A percentile compares a stretch with the other conserved stretches of the same genome.
Evolutionary conservation across 2,797 vertebrate genomes (phyloP).

Genomic region (Notolepis coatsorum): DNA sequence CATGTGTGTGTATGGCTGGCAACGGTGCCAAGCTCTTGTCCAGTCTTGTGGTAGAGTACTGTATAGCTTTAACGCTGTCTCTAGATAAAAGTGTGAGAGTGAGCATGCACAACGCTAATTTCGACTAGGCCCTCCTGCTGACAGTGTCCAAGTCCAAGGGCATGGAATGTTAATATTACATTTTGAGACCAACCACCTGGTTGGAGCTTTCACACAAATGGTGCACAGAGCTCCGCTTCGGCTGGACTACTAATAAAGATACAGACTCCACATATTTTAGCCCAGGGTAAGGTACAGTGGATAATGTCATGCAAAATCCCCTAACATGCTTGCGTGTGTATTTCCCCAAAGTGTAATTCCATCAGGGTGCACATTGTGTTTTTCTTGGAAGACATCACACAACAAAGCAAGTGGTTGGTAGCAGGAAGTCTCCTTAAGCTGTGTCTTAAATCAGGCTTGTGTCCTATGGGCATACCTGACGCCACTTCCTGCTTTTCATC

Average conservation of each 20-base stretch:
- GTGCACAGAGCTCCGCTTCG: background rate
- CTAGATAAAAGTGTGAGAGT: background rate
- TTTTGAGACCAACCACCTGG: conserved; percentile 1
- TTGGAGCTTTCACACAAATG: background rate
- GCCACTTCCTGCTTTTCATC: conserved; percentile 16
- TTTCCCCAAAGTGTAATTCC: conserved; percentile 10
- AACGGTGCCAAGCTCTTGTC: conserved; percentile 24
- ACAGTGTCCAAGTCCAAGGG: conserved; percentile 56
- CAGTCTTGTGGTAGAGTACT: conserved; percentile 5
- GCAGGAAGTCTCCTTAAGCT: conserved; percentile 7
- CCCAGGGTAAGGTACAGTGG: conserved; percentile 7
- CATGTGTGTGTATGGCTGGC: background rate
- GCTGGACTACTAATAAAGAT: conserved; percentile 2
- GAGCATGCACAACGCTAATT: conserved; percentile 16
- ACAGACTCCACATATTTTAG: background rate
- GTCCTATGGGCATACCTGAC: conserved; percentile 14
- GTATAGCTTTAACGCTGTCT: background rate
- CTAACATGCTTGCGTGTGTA: background rate
- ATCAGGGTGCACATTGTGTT: background rate
- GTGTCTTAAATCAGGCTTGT: background rate
- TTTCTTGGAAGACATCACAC: background rate
- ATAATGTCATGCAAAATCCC: background rate
- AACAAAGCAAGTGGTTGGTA: background rate
- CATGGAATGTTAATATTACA: conserved; percentile 23
- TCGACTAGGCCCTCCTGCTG: conserved; percentile 7